These are phyloP conservation scores for Casuarius casuarius DNA, from an alignment of 2,113 vertebrate species.

Conservation along the genomic window DNA sequence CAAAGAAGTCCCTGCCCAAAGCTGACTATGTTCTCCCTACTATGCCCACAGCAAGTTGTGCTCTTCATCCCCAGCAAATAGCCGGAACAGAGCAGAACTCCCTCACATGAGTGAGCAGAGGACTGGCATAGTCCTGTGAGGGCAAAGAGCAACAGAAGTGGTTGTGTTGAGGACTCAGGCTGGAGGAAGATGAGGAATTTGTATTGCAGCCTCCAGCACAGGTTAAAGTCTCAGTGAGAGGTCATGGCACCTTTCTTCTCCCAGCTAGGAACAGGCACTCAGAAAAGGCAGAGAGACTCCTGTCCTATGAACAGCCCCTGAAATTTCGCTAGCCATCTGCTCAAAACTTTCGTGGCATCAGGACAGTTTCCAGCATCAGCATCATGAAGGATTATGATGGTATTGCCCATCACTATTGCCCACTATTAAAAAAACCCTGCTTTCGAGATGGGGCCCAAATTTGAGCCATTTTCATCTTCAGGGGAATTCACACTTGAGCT, in stretches of 20 bases:
- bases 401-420: neutral
- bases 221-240: neutral
- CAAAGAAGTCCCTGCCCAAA: neutral
- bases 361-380: neutral
- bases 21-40: rapidly evolving
- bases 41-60: neutral
- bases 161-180: neutral
- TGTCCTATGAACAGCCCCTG: neutral
- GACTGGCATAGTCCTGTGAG: neutral
- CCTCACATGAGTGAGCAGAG: rapidly evolving
- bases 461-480: conserved; percentile 23
- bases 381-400: neutral
- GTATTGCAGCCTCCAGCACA: neutral
- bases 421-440: neutral
- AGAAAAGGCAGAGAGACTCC: neutral
- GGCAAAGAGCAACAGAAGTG: neutral
- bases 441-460: neutral
- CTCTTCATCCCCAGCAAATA: neutral
- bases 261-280: neutral
- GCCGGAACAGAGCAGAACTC: neutral
- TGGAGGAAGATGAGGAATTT: neutral
- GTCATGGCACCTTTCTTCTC: no score
- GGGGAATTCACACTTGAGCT: neutral
- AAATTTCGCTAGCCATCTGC: neutral
- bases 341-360: neutral